Conservation (phyloP, 2,113 vertebrate species). For the Dipodomys stephensi region DNA sequence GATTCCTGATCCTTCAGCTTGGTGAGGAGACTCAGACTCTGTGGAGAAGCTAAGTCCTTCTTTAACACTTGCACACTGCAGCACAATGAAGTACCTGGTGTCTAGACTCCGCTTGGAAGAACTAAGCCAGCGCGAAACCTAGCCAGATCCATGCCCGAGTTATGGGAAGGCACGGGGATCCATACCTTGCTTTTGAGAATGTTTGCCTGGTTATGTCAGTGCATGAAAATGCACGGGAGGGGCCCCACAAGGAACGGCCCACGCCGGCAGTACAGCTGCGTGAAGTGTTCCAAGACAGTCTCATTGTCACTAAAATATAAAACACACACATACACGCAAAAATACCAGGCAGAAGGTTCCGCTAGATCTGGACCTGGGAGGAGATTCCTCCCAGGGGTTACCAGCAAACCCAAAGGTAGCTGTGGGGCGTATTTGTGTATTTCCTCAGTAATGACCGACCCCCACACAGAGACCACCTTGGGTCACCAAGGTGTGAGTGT, state of each 20-base stretch:
- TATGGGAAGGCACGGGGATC: neutral
- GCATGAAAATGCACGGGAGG: slow-evolving; percentile 87
- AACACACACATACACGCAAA: neutral
- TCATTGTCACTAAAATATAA: slow-evolving; percentile 80
- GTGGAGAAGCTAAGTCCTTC: no score
- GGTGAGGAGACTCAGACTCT: neutral
- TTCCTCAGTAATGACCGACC: neutral
- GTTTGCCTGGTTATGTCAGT: slow-evolving; percentile 78
- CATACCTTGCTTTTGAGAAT: slow-evolving; percentile 88
- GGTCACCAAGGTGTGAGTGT: neutral
- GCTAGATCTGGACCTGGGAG: neutral
- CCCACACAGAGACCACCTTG: neutral
- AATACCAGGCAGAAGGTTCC: neutral
- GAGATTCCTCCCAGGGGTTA: neutral
- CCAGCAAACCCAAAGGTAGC: neutral
- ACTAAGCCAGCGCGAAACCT: neutral
- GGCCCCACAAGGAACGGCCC: slow-evolving; percentile 92
- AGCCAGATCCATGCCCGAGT: neutral
- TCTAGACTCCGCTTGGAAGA: neutral
- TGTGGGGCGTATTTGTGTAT: neutral
- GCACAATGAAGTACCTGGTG: no score
- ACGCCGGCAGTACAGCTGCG: slow-evolving; percentile 91
- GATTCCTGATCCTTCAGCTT: neutral
- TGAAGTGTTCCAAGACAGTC: slow-evolving; percentile 87
- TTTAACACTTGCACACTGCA: neutral